Evolutionary conservation across 2,888 invertebrate genomes (phyloP), one percentile per base, ranked within the genome.

Genomic region (Allolobophora icterica): DNA sequence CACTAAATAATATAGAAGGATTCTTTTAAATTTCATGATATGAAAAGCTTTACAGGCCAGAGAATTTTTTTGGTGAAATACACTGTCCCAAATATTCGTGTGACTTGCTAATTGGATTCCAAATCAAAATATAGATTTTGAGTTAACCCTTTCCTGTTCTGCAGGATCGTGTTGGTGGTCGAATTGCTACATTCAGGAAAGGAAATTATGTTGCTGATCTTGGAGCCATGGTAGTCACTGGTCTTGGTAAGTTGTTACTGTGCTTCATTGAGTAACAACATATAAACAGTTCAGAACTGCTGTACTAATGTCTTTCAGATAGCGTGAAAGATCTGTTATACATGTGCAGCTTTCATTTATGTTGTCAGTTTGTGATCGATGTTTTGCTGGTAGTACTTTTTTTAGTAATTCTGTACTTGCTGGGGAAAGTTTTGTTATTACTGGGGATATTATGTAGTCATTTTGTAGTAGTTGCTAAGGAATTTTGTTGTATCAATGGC

Each of bases 151-250:
- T 90, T 33, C n/a, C 3, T 90, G 94, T 52, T 52, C 24, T 94
- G 35, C 93, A 97, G 96, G 98, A 99, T 95, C 96, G 99, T 92
- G 99, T 99, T 89, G 99, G 99, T 71, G 99, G 99, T 13, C 96
- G 99, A 91, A 98, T 99, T 94, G 98, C 98, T 3, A 99, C 99
- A 17, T 99, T 99, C 95, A 96, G 99, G 91, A 99, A 99, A 95
- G 97, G 97, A 89, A 97, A 97, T 89, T 97, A 97, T 95, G 97
- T 97, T 84, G 97, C 97, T 34, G 97, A 97, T 95, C 95, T 97
- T 89, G 98, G 99, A 3, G 99, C 99, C 0, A 99, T 99, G 98
- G 99, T 99, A 4, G 98, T 99, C 4, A 99, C 99, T 11, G 99
- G 99, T 0, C 96, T 99, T 89, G 95, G 95, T 95, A 92, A 92